Base-by-base conservation (phyloP, 2,888 invertebrate genomes). In the Orthosia cruda region DNA sequence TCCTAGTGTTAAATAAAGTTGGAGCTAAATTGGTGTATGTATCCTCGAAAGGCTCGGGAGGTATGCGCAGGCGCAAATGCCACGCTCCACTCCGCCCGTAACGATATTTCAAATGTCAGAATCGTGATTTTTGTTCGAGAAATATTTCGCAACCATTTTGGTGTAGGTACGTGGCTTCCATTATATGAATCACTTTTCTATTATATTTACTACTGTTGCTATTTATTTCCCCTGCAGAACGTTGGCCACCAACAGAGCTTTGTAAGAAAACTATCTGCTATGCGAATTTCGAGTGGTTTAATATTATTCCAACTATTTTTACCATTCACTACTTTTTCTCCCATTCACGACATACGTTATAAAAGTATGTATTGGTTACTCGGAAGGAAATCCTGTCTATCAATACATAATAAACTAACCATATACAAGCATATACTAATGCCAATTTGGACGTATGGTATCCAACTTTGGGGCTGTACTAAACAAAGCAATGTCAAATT, bases 101-200 rank as follows among this genome's bases (percentile, higher is more conserved):
- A 92, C 93, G 90, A 90, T 94, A 93, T 93, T 92, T 90, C 90
- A 96, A 96, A 96, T 96, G 96, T 96, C 96, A 95, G 92, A 93
- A 93, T 96, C 96, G 96, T 96, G 96, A 95, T 95, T 96, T 96
- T 95, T 96, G 95, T 84, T 88, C 91, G 89, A 92, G 94, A 93
- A 93, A 93, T 90, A 85, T 96, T 96, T 94, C 94, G 94, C 91
- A 96, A 96, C 90, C 86, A 77, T 87, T 83, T 85, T 70, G 73
- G 71, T 71, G 71, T 81, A 75, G 69, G 71, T 81, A 75, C 77
- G 66, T 61, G 71, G 80, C 77, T 80, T 76, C 77, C 49, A 81
- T 76, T 71, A 72, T 74, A 85, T 87, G 80, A 86, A 73, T 87
- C 74, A 82, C 69, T 69, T 81, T 71, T 77, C 58, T 71, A 65